phyloP scores from a whole-genome alignment of 2,797 vertebrate species.

The Myiotriccus ornatus region DNA sequence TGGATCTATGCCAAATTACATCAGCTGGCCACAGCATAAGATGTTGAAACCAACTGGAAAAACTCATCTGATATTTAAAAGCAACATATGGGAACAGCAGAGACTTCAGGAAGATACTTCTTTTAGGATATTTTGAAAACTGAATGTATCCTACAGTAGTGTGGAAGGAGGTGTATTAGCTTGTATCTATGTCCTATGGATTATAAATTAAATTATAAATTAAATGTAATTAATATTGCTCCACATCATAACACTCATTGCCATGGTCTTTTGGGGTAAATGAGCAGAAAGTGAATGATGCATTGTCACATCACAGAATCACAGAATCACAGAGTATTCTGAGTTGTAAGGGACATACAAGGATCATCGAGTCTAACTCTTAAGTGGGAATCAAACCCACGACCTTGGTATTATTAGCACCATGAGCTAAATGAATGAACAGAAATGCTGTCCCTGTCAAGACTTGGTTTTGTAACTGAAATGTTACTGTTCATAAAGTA shows the following conservation, averaged over 20 bases:
- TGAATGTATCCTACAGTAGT: neutral
- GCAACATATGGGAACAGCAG: slow-evolving; percentile 33
- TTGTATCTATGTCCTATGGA: neutral
- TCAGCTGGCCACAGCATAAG: slow-evolving; percentile 43
- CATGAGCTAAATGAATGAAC: neutral
- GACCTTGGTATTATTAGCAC: neutral
- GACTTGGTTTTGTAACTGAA: neutral
- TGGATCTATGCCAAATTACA: slow-evolving; percentile 21
- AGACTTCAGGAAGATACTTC: neutral
- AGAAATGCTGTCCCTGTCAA: neutral
- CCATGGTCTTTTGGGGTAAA: neutral
- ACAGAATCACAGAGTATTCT: neutral
- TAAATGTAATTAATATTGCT: neutral
- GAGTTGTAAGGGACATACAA: neutral
- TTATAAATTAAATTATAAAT: neutral
- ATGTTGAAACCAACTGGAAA: slow-evolving; percentile 45
- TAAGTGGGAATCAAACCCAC: neutral
- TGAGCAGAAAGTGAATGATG: neutral
- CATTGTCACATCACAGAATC: neutral
- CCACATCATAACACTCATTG: neutral
- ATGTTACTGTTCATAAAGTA: neutral
- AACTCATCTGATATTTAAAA: slow-evolving; percentile 33
- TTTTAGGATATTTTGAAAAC: neutral
- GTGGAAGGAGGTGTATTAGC: neutral
- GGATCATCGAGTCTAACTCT: neutral